phyloP scores from a whole-genome alignment of 2,888 invertebrate genomes.

The Euspilapteryx auroguttella region DNA sequence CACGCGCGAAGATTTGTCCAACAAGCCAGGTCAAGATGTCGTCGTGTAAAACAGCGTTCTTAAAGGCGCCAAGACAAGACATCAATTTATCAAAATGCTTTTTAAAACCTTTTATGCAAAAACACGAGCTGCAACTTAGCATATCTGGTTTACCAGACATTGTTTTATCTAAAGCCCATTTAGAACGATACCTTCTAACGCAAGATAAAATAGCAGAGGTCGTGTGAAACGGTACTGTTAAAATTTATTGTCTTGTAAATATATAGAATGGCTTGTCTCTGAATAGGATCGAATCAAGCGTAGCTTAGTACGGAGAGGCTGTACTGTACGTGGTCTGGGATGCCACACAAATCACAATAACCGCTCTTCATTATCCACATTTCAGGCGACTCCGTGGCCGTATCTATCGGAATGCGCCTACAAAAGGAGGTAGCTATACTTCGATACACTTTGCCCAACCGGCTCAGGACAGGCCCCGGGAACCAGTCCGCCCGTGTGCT shows the following conservation, averaged over 20 bases:
- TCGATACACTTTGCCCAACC: conserved; percentile 46
- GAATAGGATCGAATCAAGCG: neutral
- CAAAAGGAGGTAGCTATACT: conserved; percentile 38
- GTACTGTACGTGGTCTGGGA: no score
- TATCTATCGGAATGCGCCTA: conserved; percentile 55
- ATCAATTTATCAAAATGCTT: neutral
- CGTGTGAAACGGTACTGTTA: neutral
- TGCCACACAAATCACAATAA: conserved; percentile 52
- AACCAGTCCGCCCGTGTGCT: conserved; percentile 22
- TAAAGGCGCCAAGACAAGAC: neutral
- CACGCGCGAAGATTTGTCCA: conserved; percentile 1
- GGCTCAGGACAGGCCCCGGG: conserved; percentile 19
- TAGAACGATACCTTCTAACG: neutral
- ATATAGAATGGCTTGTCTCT: neutral
- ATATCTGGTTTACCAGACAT: neutral
- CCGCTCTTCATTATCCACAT: conserved; percentile 53
- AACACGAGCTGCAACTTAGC: neutral
- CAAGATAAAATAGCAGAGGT: neutral
- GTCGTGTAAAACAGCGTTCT: neutral
- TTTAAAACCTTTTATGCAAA: neutral
- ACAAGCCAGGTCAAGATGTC: conserved; percentile 1
- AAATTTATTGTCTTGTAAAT: neutral
- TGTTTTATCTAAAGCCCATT: neutral
- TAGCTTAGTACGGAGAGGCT: conserved; percentile 10
- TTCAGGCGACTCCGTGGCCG: conserved; percentile 31